phyloP scores from a whole-genome alignment of 2,113 vertebrate species.

The Hydropotes inermis region DNA sequence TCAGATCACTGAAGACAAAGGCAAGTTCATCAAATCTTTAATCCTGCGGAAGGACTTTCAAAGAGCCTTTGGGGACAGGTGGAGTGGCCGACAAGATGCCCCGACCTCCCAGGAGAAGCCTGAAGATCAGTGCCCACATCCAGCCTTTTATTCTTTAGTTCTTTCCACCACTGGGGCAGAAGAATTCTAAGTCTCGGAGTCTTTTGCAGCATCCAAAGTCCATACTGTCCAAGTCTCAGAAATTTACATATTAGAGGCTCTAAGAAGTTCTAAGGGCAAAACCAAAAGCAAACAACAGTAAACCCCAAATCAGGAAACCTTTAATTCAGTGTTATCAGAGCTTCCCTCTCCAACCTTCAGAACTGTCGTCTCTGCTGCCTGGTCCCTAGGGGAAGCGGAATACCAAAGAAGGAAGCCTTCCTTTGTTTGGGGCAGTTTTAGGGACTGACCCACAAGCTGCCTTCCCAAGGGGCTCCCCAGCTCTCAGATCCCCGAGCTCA shows the following conservation, averaged over 20 bases:
- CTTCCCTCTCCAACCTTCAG: neutral
- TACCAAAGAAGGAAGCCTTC: neutral
- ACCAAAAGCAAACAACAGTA: neutral
- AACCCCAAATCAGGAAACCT: neutral
- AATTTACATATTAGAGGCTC: neutral
- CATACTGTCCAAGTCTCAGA: neutral
- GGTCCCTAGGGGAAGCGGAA: neutral
- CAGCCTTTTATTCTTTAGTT: neutral
- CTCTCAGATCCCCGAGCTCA: neutral
- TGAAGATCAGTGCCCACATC: neutral
- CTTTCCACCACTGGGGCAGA: neutral
- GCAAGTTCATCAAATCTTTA: conserved; percentile 65
- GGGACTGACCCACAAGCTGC: neutral
- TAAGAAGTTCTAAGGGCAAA: neutral
- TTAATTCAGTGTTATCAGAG: neutral
- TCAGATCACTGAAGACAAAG: conserved; percentile 58
- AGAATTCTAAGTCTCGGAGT: neutral
- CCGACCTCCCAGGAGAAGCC: conserved; percentile 39
- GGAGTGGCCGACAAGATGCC: neutral
- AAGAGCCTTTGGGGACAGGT: conserved; percentile 49
- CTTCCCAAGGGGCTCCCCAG: neutral
- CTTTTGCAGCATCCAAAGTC: neutral
- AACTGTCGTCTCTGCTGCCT: neutral
- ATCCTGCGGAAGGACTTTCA: conserved; percentile 66
- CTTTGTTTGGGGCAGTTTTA: neutral